phyloP scores from a whole-genome alignment of 1,140 invertebrate species.

The Diuraphis noxia region DNA sequence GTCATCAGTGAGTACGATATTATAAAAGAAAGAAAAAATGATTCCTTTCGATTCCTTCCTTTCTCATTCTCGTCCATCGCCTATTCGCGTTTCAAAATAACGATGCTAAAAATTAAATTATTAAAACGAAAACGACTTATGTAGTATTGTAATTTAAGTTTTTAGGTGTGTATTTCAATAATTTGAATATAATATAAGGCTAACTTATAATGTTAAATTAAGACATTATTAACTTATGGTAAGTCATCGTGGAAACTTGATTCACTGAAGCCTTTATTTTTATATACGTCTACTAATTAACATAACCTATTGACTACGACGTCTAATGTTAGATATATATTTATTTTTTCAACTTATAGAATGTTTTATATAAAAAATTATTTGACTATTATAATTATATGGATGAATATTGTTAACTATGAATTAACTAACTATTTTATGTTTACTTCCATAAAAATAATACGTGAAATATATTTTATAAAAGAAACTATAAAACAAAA shows the following conservation, averaged over 20 bases:
- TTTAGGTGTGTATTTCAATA: not conserved
- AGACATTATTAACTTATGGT: not conserved
- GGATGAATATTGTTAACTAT: not conserved
- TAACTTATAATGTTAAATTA: not conserved
- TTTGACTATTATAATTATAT: not conserved
- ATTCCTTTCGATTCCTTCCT: not conserved
- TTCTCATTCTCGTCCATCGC: not conserved
- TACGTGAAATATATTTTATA: not conserved
- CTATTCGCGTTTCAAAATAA: not conserved
- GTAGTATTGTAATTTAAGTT: not conserved
- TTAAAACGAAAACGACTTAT: not conserved
- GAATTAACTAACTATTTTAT: not conserved
- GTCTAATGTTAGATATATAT: not conserved
- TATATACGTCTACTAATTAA: not conserved
- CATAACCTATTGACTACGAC: not conserved
- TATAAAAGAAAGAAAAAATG: not conserved
- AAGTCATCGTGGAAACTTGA: not conserved
- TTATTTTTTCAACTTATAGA: not conserved
- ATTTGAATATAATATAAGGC: not conserved
- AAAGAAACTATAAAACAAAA: not conserved
- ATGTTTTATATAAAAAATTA: not conserved
- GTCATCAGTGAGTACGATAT: not conserved
- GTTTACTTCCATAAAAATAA: not conserved
- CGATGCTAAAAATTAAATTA: not conserved
- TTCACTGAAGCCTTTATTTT: not conserved